Conservation (phyloP, 2,888 invertebrate species). For the Eupithecia abbreviata region DNA sequence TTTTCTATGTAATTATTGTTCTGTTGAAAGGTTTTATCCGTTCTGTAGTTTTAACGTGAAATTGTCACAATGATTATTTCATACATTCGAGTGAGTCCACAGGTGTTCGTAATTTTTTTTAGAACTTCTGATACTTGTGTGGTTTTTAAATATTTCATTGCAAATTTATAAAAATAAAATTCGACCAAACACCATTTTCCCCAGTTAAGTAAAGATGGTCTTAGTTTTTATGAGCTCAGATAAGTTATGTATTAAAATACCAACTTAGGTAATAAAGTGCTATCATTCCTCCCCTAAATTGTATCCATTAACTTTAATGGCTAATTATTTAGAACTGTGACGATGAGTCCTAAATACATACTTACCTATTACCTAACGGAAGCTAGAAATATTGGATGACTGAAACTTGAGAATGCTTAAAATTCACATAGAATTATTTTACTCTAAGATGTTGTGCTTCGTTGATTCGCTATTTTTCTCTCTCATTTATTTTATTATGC, state of each 20-base stretch:
- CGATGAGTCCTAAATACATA: constrained; percentile 3
- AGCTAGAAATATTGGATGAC: constrained; percentile 29
- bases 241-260: no score
- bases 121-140: no score
- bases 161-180: background rate
- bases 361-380: constrained; percentile 8
- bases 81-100: background rate
- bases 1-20: background rate
- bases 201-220: background rate
- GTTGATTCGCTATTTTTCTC: constrained; percentile 44
- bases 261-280: background rate
- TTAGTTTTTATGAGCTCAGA: background rate
- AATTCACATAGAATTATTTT: constrained; percentile 40
- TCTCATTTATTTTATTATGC: constrained; percentile 48
- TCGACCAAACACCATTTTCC: background rate
- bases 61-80: background rate
- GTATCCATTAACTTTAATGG: background rate
- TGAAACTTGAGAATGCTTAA: constrained; percentile 51
- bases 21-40: background rate
- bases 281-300: background rate
- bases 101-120: no score
- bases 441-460: constrained; percentile 49
- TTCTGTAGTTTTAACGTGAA: background rate
- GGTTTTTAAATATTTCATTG: no score
- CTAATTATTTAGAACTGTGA: background rate